Evolutionary conservation across 2,797 vertebrate genomes (phyloP), one percentile per base, ranked within the genome.

Genomic region (Gymnothorax javanicus): DNA sequence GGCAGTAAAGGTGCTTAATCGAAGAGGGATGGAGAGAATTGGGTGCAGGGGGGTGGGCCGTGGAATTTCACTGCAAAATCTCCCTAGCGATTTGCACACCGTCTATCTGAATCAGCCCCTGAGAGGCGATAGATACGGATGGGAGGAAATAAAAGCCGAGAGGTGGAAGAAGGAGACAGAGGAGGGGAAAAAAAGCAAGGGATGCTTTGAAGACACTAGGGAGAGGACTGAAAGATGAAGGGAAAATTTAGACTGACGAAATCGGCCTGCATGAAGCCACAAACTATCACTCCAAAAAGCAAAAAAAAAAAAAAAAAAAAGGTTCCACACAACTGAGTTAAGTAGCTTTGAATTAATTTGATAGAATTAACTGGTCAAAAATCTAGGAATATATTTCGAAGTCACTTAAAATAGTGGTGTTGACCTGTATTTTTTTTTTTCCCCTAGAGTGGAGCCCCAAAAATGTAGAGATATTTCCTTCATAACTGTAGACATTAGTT

Each of bases 101-200:
- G 87, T 85, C 90, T 88, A 87, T 91, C 90, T 89, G 84, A 90
- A 89, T 92, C 90, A 84, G 90, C 84, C 92, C 91, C 92, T 93
- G 93, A 93, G 33, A 77, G 52, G 73, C 43, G 4, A 33, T 50
- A 17, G 73, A 33, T 77, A 6, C 6, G 73, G 73, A 17, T 50
- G 33, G 73, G 33, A 77, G 15, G 9, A 33, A 73, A 27, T 11
- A 33, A 73, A 73, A 12, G 23, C 9, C 11, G 11, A 5, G 73
- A 12, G 7, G 33, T 27, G 71, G 27, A 33, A 7, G 71, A 11
- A 7, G 8, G 71, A 13, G 73, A 13, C 2, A 12, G 12, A 4
- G 27, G 71, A 25, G 25, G 67, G 60, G 60, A 13, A 62, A 23
- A 15, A 62, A 17, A 62, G 67, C 2, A 11, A 33, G 33, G 73